These are phyloP conservation scores for Rotaria sp. DNA, from an alignment of 2,888 invertebrate genomes.

Conservation along the genomic window DNA sequence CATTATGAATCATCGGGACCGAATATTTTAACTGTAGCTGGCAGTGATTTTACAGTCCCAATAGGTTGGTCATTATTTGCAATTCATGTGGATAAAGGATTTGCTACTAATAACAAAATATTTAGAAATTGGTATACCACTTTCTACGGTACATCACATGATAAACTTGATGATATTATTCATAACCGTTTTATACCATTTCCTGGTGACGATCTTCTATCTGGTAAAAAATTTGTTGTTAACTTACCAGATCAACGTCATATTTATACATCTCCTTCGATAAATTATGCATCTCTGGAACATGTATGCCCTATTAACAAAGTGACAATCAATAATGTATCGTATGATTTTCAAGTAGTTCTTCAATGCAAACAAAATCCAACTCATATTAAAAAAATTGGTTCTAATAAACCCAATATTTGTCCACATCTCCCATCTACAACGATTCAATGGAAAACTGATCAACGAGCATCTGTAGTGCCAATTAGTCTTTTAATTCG, in stretches of 20 bases:
- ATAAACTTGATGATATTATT: background rate
- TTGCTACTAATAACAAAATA: background rate
- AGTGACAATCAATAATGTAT: background rate
- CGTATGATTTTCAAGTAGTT: background rate
- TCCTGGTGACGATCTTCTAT: background rate
- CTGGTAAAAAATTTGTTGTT: background rate
- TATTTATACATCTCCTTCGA: background rate
- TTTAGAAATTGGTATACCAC: background rate
- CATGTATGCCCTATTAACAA: background rate
- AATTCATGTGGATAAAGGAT: background rate
- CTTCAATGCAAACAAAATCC: slow-evolving; percentile 1
- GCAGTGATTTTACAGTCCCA: background rate
- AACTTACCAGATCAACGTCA: background rate
- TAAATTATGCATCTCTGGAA: background rate
- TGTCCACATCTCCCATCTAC: no score
- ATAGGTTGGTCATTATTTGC: background rate
- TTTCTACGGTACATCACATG: background rate
- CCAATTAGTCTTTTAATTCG: no score
- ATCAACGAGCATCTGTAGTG: no score
- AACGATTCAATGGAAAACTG: no score
- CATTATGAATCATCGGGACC: no score
- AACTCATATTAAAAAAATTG: no score
- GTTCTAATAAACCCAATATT: no score
- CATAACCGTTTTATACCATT: background rate
- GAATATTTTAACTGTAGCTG: no score